Evolutionary conservation across 2,797 vertebrate genomes (phyloP), one percentile per base, ranked within the genome.

Genomic region (Tokudaia muenninki): DNA sequence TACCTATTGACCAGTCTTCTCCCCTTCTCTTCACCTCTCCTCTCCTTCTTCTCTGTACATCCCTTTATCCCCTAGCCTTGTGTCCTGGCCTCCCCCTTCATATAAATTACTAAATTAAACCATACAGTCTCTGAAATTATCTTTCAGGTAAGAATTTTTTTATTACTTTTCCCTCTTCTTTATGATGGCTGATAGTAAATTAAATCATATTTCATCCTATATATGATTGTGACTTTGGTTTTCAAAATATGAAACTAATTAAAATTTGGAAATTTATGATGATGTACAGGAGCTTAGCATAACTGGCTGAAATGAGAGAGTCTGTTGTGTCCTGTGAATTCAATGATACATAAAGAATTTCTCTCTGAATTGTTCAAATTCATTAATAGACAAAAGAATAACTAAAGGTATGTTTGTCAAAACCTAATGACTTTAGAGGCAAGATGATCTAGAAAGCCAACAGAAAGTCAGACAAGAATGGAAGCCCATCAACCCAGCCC

Each of bases 221-320:
- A 86, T 52, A 93, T 95, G 84, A 92, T 84, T 61, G 19, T n/a
- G 0, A 50, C 47, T 96, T 63, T 10, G 90, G 57, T 92, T 96
- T 97, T 52, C 37, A 97, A 96, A 97, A 24, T 1, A 78, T 87
- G 11, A 91, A n/a, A 70, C 41, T 78, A 7, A 37, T 4, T 70
- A 72, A 61, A 78, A 34, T 59, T 95, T 84, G 14, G 50, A 52
- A 79, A 72, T 75, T 47, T 63, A 7, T 83, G 55, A 74, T 29
- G 7, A 82, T 79, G 37, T 83, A 67, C 87, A 80, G 79, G 14
- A 83, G 92, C 2, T 19, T 82, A 88, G n/a, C 29, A 13, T 70
- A 86, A 63, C 41, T 44, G 21, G 22, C 14, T 94, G 31, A 83
- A 92, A 87, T 75, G 3, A 47, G 4, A 92, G 13, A 37, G 19